Conservation (phyloP, 2,113 vertebrate species). For the Penelope pileata region DNA sequence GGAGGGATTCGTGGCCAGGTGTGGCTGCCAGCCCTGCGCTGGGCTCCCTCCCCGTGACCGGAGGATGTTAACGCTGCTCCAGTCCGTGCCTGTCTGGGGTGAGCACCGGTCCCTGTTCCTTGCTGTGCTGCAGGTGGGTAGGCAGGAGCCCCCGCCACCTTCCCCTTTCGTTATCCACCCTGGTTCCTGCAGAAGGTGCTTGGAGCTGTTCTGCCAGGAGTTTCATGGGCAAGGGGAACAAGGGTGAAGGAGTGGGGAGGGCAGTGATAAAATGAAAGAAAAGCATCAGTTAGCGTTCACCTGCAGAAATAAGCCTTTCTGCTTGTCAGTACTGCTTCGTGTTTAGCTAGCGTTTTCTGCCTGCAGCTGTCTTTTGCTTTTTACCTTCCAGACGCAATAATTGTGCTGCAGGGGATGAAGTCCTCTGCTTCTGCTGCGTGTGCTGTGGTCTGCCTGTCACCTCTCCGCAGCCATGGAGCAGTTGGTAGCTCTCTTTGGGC, state of each 20-base stretch:
- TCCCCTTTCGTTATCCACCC: not conserved
- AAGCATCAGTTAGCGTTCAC: not conserved
- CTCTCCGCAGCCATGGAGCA: too few species aligned
- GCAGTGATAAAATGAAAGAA: not conserved
- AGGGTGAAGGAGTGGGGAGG: not conserved
- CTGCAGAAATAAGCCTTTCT: not conserved
- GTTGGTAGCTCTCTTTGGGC: not conserved
- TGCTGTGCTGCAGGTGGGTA: not conserved
- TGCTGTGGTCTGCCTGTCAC: not conserved
- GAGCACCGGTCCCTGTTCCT: not conserved
- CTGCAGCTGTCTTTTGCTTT: not conserved
- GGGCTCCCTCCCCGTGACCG: not conserved
- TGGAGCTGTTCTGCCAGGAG: not conserved
- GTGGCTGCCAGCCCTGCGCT: not conserved
- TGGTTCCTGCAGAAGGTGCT: not conserved
- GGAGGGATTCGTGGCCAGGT: not conserved
- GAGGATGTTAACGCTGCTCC: not conserved
- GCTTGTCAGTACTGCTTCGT: accelerated
- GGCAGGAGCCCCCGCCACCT: not conserved
- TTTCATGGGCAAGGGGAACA: not conserved
- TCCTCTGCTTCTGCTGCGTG: not conserved
- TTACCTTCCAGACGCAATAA: not conserved
- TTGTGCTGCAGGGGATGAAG: not conserved
- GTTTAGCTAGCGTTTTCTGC: not conserved
- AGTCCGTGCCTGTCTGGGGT: not conserved